A percentile compares a stretch with the other conserved stretches of the same genome.
Evolutionary conservation across 2,797 vertebrate species (phyloP).

Genomic region (Naso thynnoides): DNA sequence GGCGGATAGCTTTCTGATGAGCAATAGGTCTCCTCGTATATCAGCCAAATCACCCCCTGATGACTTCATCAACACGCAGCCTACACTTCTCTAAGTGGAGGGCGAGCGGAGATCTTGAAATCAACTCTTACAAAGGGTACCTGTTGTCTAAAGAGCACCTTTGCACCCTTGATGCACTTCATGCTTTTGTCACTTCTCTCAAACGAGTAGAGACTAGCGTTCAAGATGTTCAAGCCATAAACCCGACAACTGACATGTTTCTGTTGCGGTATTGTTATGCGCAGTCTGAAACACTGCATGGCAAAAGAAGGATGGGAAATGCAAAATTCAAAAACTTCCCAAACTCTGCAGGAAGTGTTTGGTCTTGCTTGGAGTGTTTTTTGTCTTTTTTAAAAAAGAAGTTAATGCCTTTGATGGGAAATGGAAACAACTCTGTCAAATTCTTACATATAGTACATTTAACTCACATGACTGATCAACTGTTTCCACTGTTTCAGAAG

Average conservation of each 20-base stretch:
- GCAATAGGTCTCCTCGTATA: conserved; percentile 69
- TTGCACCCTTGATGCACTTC: conserved; percentile 37
- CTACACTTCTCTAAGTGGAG: conserved; percentile 53
- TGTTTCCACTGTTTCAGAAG: too few species aligned
- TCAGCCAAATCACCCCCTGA: conserved; percentile 77
- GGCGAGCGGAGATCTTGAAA: conserved; percentile 58
- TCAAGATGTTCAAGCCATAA: conserved; percentile 13
- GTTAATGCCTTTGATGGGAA: too few species aligned
- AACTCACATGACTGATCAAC: too few species aligned
- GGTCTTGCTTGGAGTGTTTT: too few species aligned
- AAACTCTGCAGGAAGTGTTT: too few species aligned
- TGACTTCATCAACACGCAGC: conserved; percentile 68
- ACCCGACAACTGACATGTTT: background rate
- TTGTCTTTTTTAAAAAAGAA: too few species aligned
- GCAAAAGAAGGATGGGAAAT: too few species aligned
- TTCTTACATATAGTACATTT: too few species aligned
- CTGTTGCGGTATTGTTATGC: too few species aligned
- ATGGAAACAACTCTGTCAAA: too few species aligned
- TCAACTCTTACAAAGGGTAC: conserved; percentile 56
- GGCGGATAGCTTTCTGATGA: conserved; percentile 78
- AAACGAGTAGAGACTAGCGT: background rate
- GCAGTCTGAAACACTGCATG: too few species aligned
- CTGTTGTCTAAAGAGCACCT: conserved; percentile 65
- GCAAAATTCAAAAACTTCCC: too few species aligned
- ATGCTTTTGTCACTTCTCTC: conserved; percentile 19